These are phyloP conservation scores for Falcaria lacertinaria DNA, from an alignment of 2,888 invertebrate species.

Conservation along the genomic window DNA sequence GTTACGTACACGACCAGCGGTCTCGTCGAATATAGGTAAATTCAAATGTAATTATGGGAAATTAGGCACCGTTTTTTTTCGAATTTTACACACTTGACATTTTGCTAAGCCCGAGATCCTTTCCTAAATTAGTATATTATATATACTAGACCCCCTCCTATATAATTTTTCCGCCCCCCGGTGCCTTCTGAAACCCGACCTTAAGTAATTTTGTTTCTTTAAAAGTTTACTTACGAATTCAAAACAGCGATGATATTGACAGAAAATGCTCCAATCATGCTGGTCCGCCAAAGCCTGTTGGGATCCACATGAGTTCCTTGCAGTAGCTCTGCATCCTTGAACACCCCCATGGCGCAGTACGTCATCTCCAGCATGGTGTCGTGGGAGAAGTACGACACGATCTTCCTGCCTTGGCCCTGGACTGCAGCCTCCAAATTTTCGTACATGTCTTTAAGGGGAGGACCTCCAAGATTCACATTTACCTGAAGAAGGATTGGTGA, in stretches of 20 bases:
- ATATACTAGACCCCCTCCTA: too few relatives aligned
- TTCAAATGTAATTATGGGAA: too few relatives aligned
- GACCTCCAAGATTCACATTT: slow-evolving; percentile 83
- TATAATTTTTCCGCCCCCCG: too few relatives aligned
- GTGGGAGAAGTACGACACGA: slow-evolving; percentile 85
- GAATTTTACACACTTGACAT: too few relatives aligned
- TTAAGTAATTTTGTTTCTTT: too few relatives aligned
- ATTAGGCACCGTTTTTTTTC: too few relatives aligned
- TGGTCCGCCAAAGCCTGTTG: slow-evolving; percentile 83
- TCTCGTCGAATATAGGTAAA: too few relatives aligned
- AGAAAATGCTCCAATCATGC: slow-evolving; percentile 83
- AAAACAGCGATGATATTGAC: slow-evolving; percentile 87
- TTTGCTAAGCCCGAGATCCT: too few relatives aligned
- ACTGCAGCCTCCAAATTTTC: slow-evolving; percentile 61
- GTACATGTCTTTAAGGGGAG: slow-evolving; percentile 83
- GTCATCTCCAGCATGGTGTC: slow-evolving; percentile 82
- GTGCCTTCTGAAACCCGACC: too few relatives aligned
- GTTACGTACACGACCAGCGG: too few relatives aligned
- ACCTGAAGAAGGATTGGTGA: slow-evolving; percentile 41
- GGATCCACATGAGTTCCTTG: slow-evolving; percentile 75
- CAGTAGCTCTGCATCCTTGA: slow-evolving; percentile 78
- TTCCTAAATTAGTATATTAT: too few relatives aligned
- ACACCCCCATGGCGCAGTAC: slow-evolving; percentile 82
- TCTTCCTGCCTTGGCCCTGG: slow-evolving; percentile 52
- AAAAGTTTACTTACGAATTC: slow-evolving; percentile 77